phyloP scores from a whole-genome alignment of 53 echinoderm and acorn worm genomes.

The Henricia sp. region DNA sequence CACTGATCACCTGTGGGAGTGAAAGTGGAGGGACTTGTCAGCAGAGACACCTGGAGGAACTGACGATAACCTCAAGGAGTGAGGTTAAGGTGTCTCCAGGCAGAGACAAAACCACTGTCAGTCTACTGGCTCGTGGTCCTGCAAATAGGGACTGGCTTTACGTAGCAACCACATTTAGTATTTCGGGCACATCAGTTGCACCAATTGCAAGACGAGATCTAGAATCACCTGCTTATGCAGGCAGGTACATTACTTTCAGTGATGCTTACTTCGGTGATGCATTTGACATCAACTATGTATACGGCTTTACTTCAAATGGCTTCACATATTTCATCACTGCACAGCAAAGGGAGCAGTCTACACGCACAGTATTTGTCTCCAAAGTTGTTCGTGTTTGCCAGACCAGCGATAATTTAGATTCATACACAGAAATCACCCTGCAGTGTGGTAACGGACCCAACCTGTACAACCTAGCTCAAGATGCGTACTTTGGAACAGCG shows the following conservation, averaged over 20 bases:
- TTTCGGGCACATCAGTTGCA: background rate
- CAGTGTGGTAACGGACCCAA: slow-evolving; percentile 21
- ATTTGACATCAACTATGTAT: slow-evolving; percentile 58
- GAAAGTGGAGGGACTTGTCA: too few relatives aligned
- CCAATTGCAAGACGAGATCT: slow-evolving; percentile 14
- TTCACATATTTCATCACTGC: slow-evolving; percentile 41
- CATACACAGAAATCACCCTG: slow-evolving; percentile 68
- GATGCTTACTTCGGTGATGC: background rate
- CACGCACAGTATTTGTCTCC: background rate
- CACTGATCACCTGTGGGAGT: too few relatives aligned
- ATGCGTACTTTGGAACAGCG: slow-evolving; percentile 68
- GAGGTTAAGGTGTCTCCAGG: too few relatives aligned
- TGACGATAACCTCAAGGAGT: too few relatives aligned
- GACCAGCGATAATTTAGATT: slow-evolving; percentile 4
- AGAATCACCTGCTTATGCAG: background rate
- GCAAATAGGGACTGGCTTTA: too few relatives aligned
- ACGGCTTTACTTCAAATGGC: slow-evolving; percentile 24
- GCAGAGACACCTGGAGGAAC: too few relatives aligned
- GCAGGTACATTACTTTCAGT: background rate
- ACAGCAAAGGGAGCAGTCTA: background rate
- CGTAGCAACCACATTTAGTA: too few relatives aligned
- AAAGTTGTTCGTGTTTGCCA: slow-evolving; percentile 55
- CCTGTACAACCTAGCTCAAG: slow-evolving; percentile 56
- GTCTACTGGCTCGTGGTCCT: too few relatives aligned
- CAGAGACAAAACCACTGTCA: too few relatives aligned